Evolutionary conservation across 2,113 vertebrate species (phyloP), one percentile per base, ranked within the genome.

Genomic region (Mus pahari): DNA sequence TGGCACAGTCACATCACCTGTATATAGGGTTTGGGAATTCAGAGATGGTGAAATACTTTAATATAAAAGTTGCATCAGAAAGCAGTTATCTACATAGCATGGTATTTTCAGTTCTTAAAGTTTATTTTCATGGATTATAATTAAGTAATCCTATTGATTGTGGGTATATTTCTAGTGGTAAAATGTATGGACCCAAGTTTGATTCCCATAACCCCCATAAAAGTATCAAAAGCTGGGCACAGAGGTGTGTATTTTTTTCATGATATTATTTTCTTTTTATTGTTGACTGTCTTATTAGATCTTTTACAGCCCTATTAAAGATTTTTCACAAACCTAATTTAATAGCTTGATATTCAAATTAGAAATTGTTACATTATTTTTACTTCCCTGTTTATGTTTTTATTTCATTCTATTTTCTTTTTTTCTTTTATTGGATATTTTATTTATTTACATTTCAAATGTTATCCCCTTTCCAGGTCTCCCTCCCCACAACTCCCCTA

Each of bases 91-190:
- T 17, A 17, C 3, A 36, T 68, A 13, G 7, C 48, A 68, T 68
- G 14, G 90, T 94, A 73, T 95, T 92, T 97, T 97, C 39, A 82
- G 62, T 79, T 92, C 93, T 93, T 33, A 93, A 77, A 77, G 31
- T 77, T 66, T 53, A 86, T 93, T 53, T 77, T 42, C 13, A 28
- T 92, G 64, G 10, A 17, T 28, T 53, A 68, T 66, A 66, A 62
- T 55, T 78, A 86, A 77, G 71, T 7, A 48, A 2, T 53, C 39
- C 33, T 33, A 7, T 68, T 19, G 26, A 62, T 20, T 84, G 26
- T 45, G 39, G 8, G n/a, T 26, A 19, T 42, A 45, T 84, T 45
- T 64, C n/a, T 75, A 17, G 26, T 45, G 5, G 58, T 75, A 31
- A 84, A 64, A 84, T 84, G 24, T 31, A 24, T 45, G 39, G 82